Percentiles rank a stretch among this genome's conserved stretches.
phyloP scores from a whole-genome alignment of 2,888 invertebrate species.

The Polydrusus cervinus region DNA sequence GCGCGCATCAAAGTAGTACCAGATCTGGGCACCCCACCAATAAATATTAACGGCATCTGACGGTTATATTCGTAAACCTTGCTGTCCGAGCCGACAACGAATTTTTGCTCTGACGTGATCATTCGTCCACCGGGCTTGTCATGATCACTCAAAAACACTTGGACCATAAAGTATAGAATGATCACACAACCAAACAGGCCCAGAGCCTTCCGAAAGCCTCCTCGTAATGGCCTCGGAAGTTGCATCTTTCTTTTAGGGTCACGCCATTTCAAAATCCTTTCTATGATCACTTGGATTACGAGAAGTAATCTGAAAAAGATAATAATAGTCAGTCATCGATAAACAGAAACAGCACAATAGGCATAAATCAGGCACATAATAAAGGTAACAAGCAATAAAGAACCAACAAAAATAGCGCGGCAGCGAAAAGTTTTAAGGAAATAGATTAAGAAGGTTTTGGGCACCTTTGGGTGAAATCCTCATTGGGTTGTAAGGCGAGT shows the following conservation, averaged over 20 bases:
- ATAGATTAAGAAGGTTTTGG: too few species aligned
- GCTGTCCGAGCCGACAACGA: slow-evolving; percentile 76
- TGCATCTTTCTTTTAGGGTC: slow-evolving; percentile 56
- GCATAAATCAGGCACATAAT: too few species aligned
- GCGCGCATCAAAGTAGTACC: slow-evolving; percentile 98
- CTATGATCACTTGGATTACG: background rate
- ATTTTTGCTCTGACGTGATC: slow-evolving; percentile 72
- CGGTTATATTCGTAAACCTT: slow-evolving; percentile 83
- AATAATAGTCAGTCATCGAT: too few species aligned
- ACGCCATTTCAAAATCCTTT: slow-evolving; percentile 53
- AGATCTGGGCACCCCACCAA: slow-evolving; percentile 97
- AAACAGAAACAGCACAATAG: too few species aligned
- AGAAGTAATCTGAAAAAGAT: slow-evolving; percentile 21
- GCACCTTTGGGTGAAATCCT: too few species aligned
- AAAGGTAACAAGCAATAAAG: too few species aligned
- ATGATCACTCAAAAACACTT: slow-evolving; percentile 51
- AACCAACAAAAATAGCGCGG: too few species aligned
- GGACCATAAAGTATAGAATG: slow-evolving; percentile 52
- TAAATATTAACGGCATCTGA: slow-evolving; percentile 95
- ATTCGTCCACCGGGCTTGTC: slow-evolving; percentile 48
- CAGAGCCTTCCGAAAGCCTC: slow-evolving; percentile 58
- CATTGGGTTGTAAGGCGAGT: too few species aligned
- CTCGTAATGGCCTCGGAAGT: slow-evolving; percentile 59
- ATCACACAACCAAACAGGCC: slow-evolving; percentile 53
- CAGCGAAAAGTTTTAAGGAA: too few species aligned